Base-by-base conservation (phyloP, 2,888 invertebrate species). In the Halictus quadricinctus region DNA sequence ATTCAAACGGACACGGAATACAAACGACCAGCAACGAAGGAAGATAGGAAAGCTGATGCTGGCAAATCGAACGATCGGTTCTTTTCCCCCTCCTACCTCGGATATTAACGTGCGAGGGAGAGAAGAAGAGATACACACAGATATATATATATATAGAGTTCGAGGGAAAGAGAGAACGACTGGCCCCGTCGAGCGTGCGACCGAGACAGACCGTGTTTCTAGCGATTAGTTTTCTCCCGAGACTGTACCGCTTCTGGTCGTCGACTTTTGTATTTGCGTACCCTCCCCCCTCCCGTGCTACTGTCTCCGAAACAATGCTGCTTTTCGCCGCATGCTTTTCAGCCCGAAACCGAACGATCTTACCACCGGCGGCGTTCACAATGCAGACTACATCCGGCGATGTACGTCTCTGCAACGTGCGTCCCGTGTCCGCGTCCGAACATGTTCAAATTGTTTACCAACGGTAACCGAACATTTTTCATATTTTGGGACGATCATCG, bases 201-300 rank as follows among this genome's bases (percentile, higher is more conserved):
- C 58, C 54, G 80, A 80, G 85, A 76, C 70, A 12, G 54, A 64
- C 43, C 43, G 64, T 36, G 74, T 78, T 84, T 77, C 76, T 74
- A n/a, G 69, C 58, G 79, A 75, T 83, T 80, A 78, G 69, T 76
- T 90, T 90, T 88, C 79, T 80, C 66, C 21, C 76, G 73, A 36
- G 88, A 89, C 88, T 90, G 90, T 90, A 90, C 85, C 78, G 86
- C 90, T 86, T 88, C 90, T 90, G 89, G 90, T 89, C 90, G 89
- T 85, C 90, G 88, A 86, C 89, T 88, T 58, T 58, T 79, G 86
- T 79, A 84, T 84, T 84, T 84, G 60, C 84, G 79, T 87, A 81
- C 77, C 29, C 7, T 1, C 7, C 15, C 36, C 50, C 18, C 48
- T 69, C 81, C 81, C 87, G 70, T 85, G 76, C 64, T 86, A 72